phyloP scores from a whole-genome alignment of 2,888 invertebrate species.

The Dryobota labecula region DNA sequence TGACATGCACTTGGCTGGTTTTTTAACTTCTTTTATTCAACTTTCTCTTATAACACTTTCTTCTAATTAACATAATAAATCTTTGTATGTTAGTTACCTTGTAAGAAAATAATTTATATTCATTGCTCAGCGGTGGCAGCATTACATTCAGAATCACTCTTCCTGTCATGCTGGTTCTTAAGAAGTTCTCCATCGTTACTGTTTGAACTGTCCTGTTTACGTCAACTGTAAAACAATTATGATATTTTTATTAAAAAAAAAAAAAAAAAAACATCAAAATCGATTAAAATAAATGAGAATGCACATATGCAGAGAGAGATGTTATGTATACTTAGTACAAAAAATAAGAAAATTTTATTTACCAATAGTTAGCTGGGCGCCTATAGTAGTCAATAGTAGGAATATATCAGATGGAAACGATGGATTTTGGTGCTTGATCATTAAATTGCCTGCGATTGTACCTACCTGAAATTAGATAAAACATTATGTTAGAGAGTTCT shows the following conservation, averaged over 20 bases:
- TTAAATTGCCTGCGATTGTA: conserved; percentile 93
- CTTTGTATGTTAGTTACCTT: conserved; percentile 85
- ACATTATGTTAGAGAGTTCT: not conserved
- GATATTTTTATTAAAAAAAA: too few relatives aligned
- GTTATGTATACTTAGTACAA: too few relatives aligned
- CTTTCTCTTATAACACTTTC: not conserved
- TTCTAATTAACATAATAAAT: not conserved
- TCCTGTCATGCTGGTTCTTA: conserved; percentile 82
- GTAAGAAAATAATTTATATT: conserved; percentile 90
- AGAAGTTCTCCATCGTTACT: conserved; percentile 80
- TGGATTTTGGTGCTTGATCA: conserved; percentile 91
- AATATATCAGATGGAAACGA: conserved; percentile 94
- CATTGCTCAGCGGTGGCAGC: conserved; percentile 87
- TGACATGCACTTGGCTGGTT: not conserved
- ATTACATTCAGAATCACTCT: conserved; percentile 89
- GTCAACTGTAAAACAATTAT: conserved; percentile 38
- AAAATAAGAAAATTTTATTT: too few relatives aligned
- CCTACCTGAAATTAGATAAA: conserved; percentile 86
- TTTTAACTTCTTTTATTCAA: not conserved
- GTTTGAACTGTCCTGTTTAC: conserved; percentile 43
- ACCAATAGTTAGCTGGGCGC: conserved; percentile 77
- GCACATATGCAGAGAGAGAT: too few relatives aligned
- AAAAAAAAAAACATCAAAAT: too few relatives aligned
- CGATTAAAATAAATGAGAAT: too few relatives aligned
- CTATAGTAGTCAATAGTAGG: conserved; percentile 83